Evolutionary conservation across 2,113 vertebrate species (phyloP), one percentile per base, ranked within the genome.

Genomic region (Eulemur macaco): DNA sequence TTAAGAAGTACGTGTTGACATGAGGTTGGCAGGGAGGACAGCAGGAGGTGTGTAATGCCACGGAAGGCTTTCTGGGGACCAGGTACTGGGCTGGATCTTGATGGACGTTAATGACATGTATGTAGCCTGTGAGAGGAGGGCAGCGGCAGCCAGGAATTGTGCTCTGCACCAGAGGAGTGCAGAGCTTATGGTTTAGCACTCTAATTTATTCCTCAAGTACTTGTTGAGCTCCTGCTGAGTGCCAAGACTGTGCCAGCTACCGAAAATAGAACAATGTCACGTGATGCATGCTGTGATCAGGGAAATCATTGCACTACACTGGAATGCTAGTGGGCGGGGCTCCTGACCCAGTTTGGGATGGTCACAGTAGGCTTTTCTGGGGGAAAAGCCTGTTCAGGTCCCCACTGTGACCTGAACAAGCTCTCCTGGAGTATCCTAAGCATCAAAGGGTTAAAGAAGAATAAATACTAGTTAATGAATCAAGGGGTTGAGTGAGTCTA

Each of bases 401-500:
- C 47, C 31, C 29, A 27, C 23, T 1, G 29, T 82, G 52, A 94
- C 27, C 74, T 78, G n/a, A 89, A 39, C 1, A 74, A 29, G n/a
- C 34, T 85, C 39, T 83, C 37, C 34, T 82, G 23, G 80, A 83
- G 9, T 50, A 29, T 47, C 47, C 54, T 34, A 58, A 81, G 31
- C 58, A 86, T 91, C 82, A 73, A 84, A 94, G 71, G 50, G 37
- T 73, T 69, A 50, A 85, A 80, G 50, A 58, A 86, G 93, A 86
- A 69, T 10, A 94, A 85, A 64, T 21, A 47, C 31, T 8, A 91
- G 80, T 58, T 78, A 86, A 56, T 94, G 39, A 29, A 63, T 82
- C 84, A 64, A 86, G 87, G 68, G 34, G 20, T 76, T 92, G 34
- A 76, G 17, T 91, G 56, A 80, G 5, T 89, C 54, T 82, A 86